Evolutionary conservation across 2,113 vertebrate genomes (phyloP), one percentile per base, ranked within the genome.

Genomic region (Cathartes aura): DNA sequence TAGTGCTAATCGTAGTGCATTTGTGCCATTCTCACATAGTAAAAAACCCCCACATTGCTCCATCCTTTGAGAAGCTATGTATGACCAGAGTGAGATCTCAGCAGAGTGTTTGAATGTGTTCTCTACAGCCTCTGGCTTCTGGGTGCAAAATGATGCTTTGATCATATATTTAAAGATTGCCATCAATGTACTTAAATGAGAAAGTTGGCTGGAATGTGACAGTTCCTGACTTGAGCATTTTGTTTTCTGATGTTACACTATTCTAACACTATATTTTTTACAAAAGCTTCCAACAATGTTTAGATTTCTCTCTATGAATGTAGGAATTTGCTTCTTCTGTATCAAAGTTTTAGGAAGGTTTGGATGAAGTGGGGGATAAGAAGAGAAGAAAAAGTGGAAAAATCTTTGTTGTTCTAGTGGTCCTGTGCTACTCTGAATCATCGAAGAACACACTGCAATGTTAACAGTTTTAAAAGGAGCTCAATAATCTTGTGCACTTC

Each of bases 391-490:
- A 68, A 56, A 60, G 15, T 12, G 4, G 2, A 27, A 89, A 81
- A 43, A 38, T 68, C 2, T 82, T 79, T 72, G 23, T 70, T 91
- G 19, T 38, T 60, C 34, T 90, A 45, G 19, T 79, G 81, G 40
- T 72, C 55, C 36, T 82, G 34, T 53, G 22, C 16, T 93, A 40
- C 12, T 80, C 6, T 58, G 18, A 82, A 94, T 82, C 24, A 74
- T 52, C 8, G 9, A 64, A 59, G n/a, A 85, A 12, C 26, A 50
- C 9, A 91, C n/a, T 93, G 40, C 73, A 89, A 15, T 18, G 64
- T 89, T 96, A 97, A 94, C 18, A 48, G 24, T 74, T 98, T 93
- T 92, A 82, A 94, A 96, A 90, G 27, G 15, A 48, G 38, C 34
- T 97, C 5, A 3, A 53, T 91, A 89, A 95, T 97, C 93, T 96